A percentile compares a stretch with the other conserved stretches of the same genome.
phyloP scores from a whole-genome alignment of 2,113 vertebrate species.

The Silurus meridionalis region DNA sequence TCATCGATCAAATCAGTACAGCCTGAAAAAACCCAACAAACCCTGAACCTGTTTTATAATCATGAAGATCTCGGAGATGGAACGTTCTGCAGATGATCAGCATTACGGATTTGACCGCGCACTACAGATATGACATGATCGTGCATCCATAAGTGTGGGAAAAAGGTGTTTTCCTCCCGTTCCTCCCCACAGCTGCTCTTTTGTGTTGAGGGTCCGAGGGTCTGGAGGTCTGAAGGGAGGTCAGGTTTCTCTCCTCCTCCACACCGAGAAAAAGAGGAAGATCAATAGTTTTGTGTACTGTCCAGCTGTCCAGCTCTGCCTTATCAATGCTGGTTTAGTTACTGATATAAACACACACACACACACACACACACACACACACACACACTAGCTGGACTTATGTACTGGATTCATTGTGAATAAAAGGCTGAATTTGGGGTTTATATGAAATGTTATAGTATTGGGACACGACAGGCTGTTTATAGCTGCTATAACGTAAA shows the following conservation, averaged over 20 bases:
- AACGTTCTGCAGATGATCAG: not conserved
- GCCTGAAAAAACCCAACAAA: not conserved
- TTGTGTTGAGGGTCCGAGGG: slow-evolving; percentile 24
- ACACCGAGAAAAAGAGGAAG: not conserved
- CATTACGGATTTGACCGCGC: not conserved
- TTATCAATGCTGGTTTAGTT: not conserved
- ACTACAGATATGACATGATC: not conserved
- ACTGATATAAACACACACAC: not conserved
- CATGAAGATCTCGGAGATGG: not conserved
- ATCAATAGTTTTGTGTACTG: slow-evolving; percentile 19
- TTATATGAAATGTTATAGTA: too few species aligned
- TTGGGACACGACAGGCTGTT: too few species aligned
- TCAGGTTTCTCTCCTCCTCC: slow-evolving; percentile 17
- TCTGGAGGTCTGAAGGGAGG: not conserved
- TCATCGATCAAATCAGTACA: not conserved
- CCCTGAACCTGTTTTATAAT: not conserved
- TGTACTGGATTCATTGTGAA: not conserved
- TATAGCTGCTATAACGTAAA: too few species aligned
- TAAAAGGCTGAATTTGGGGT: too few species aligned
- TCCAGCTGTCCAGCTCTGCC: slow-evolving; percentile 23
- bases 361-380: slow-evolving; percentile 8
- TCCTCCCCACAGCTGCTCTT: slow-evolving; percentile 35
- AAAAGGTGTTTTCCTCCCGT: not conserved
- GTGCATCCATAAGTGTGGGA: not conserved
- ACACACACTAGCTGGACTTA: not conserved